Evolutionary conservation across 2,797 vertebrate genomes (phyloP).

Genomic region (Antennarius maculatus): DNA sequence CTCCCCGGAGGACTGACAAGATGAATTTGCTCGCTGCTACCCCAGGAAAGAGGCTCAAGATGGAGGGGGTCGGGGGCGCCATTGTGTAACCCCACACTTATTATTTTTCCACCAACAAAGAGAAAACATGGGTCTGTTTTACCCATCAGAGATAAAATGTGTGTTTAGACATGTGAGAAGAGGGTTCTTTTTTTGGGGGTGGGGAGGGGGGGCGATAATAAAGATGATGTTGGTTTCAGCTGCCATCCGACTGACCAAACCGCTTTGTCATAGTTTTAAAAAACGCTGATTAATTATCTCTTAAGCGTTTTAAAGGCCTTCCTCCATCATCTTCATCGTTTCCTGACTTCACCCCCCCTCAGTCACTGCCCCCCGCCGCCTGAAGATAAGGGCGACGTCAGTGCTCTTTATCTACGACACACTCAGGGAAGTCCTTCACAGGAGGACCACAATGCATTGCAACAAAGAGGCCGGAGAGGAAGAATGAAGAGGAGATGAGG

Average conservation of each 20-base stretch:
- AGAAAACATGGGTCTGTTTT: constrained; percentile 94
- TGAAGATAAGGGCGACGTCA: constrained; percentile 76
- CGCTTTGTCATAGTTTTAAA: background rate
- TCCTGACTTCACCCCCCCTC: too few species aligned
- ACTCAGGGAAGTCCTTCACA: constrained; percentile 71
- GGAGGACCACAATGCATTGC: constrained; percentile 58
- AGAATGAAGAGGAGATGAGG: constrained; percentile 2
- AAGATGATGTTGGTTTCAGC: constrained; percentile 85
- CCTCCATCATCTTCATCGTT: background rate
- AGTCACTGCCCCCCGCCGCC: constrained; percentile 45
- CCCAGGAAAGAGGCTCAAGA: constrained; percentile 87
- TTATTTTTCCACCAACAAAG: constrained; percentile 87
- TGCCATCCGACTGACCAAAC: constrained; percentile 69
- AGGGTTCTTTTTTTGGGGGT: constrained; percentile 31
- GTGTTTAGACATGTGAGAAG: constrained; percentile 55
- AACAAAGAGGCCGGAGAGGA: constrained; percentile 53
- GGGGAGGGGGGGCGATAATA: constrained; percentile 84
- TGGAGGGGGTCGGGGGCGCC: constrained; percentile 72
- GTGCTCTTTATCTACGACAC: constrained; percentile 71
- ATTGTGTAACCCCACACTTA: constrained; percentile 96
- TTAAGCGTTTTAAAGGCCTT: constrained; percentile 6
- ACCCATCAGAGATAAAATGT: constrained; percentile 87
- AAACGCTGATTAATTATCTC: background rate
- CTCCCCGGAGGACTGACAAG: constrained; percentile 96
- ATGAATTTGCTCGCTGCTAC: constrained; percentile 99